Evolutionary conservation across 2,113 vertebrate genomes (phyloP), one percentile per base, ranked within the genome.

Genomic region (Muntiacus reevesi): DNA sequence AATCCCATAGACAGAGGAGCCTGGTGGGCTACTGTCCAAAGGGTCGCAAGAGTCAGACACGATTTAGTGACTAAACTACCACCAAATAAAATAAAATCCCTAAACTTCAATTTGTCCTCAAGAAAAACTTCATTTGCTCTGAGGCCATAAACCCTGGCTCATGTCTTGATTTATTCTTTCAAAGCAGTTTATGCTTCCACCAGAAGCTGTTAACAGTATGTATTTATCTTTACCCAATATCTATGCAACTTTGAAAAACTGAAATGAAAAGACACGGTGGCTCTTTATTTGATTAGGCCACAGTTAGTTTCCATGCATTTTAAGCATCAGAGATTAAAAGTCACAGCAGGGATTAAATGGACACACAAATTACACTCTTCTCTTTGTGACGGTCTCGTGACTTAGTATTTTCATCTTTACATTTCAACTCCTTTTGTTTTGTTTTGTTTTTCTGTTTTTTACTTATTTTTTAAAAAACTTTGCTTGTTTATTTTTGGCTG

Each of bases 321-420:
- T 95, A 95, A 67, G 25, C 47, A 33, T 40, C 3, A 3, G 83
- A 83, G 28, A 83, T 95, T 9, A 60, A 89, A 92, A 28, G 16
- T 64, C 71, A 92, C 1, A 14, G 36, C 28, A 52, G 43, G 50
- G 16, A 92, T 64, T 45, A 94, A 81, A 83, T 6, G 19, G 25
- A 93, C 10, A 36, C 23, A 55, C 4, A 74, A 52, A 9, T 89
- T 83, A 55, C 30, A 74, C 88, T 81, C 52, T 57, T 94, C 16
- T 86, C 60, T 76, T 88, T 43, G 71, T 43, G n/a, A 33, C 4
- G 10, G 30, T 78, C 54, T 95, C 55, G 40, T 57, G 90, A 95
- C 36, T 94, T 92, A 76, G 90, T 23, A 62, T 97, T 91, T 85
- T 23, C 62, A 84, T 62, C 76, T 85, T 96, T 47, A 94, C 78